Evolutionary conservation across 2,888 invertebrate species (phyloP).

Genomic region (Elysia crispata): DNA sequence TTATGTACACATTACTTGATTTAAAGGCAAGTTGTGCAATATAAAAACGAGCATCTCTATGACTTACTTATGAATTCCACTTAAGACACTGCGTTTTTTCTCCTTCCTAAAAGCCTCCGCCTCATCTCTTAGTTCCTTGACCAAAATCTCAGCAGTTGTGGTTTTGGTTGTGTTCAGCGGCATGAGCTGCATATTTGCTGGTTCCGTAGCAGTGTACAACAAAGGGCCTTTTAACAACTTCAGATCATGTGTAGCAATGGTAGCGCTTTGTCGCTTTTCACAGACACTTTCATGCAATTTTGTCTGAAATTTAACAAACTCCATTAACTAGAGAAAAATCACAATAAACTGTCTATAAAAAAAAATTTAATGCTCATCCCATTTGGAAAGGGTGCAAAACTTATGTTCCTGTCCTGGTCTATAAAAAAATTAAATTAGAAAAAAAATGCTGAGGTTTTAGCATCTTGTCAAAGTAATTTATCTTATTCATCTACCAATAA

Average conservation of each 20-base stretch:
- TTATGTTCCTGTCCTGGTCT: too few relatives aligned
- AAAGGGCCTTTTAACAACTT: constrained; percentile 82
- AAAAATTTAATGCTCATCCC: too few relatives aligned
- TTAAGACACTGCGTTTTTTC: constrained; percentile 88
- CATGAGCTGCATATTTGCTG: constrained; percentile 65
- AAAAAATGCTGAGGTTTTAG: too few relatives aligned
- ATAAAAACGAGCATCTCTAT: too few relatives aligned
- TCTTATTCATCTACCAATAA: too few relatives aligned
- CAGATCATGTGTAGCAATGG: constrained; percentile 91
- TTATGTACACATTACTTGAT: too few relatives aligned
- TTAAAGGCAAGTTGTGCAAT: too few relatives aligned
- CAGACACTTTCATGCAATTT: constrained; percentile 83
- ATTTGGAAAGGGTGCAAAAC: too few relatives aligned
- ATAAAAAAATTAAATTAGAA: too few relatives aligned
- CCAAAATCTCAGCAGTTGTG: constrained; percentile 84
- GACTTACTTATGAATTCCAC: constrained; percentile 86
- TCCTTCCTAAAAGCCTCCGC: constrained; percentile 89
- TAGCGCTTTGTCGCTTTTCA: constrained; percentile 86
- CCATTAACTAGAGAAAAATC: neutral
- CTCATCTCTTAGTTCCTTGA: constrained; percentile 84
- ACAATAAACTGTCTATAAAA: too few relatives aligned
- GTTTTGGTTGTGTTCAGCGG: constrained; percentile 83
- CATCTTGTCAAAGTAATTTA: too few relatives aligned
- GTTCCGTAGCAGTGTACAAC: constrained; percentile 81
- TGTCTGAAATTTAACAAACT: constrained; percentile 79